Evolutionary conservation across 2,797 vertebrate genomes (phyloP).

Genomic region (Lithobates sylvaticus): DNA sequence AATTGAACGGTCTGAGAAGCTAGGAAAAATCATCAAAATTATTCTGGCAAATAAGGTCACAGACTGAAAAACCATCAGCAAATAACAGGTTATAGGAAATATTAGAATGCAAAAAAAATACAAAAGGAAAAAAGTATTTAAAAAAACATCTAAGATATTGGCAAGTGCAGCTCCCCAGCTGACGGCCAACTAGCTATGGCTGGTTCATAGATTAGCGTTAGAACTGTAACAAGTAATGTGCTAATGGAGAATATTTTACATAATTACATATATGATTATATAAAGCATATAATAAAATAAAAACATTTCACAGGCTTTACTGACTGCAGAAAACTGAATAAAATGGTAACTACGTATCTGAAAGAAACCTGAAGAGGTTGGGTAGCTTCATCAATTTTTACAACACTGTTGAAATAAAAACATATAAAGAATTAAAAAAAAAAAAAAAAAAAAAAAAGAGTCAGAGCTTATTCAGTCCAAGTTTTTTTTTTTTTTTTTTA

Average conservation of each 20-base stretch:
- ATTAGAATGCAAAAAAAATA: neutral
- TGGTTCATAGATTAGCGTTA: neutral
- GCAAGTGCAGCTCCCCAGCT: neutral
- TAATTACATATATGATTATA: neutral
- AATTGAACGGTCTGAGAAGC: neutral
- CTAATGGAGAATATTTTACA: neutral
- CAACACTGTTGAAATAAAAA: neutral
- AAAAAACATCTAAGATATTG: neutral
- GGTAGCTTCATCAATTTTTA: neutral
- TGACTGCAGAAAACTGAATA: neutral
- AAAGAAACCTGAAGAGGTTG: neutral
- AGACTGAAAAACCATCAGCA: neutral
- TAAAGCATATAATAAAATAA: neutral
- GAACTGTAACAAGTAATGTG: neutral
- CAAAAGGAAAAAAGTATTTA: neutral
- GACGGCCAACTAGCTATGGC: neutral
- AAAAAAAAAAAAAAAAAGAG: neutral
- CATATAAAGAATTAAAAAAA: neutral
- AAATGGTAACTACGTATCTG: neutral
- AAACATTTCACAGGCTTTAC: neutral
- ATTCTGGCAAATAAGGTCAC: neutral
- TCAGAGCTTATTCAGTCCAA: neutral
- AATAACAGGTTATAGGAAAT: neutral
- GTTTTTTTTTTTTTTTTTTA: neutral
- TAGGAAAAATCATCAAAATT: neutral